A percentile compares a stretch with the other conserved stretches of the same genome.
phyloP scores from a whole-genome alignment of 2,113 vertebrate genomes.

The Calidris pugnax region DNA sequence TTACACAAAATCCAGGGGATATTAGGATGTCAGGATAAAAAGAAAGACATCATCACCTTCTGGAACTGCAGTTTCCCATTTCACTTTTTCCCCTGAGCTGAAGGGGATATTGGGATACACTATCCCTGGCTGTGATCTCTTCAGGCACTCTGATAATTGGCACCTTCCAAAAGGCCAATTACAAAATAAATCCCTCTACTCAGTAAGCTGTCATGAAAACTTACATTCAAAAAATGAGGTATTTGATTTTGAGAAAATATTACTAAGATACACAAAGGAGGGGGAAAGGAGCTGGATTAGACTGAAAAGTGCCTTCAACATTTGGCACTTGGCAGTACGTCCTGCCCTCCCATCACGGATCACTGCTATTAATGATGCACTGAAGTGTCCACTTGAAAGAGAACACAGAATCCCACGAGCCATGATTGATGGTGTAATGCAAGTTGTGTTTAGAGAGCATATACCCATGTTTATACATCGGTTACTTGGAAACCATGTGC shows the following conservation, averaged over 20 bases:
- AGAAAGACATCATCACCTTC: background rate
- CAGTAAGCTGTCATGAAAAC: background rate
- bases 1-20: background rate
- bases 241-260: background rate
- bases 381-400: background rate
- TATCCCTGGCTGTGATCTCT: background rate
- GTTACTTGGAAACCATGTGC: conserved; percentile 16
- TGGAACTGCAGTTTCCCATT: background rate
- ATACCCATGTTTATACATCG: background rate
- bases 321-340: background rate
- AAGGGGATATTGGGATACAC: background rate
- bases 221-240: background rate
- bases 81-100: background rate
- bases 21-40: background rate
- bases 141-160: background rate
- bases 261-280: background rate
- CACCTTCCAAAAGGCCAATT: background rate
- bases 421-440: background rate
- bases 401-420: background rate
- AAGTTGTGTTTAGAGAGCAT: background rate
- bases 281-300: background rate
- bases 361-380: background rate
- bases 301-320: background rate
- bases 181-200: background rate
- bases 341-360: background rate